Evolutionary conservation across 1,140 invertebrate genomes (phyloP), one percentile per base, ranked within the genome.

Genomic region (Eupristina koningsbergeri): DNA sequence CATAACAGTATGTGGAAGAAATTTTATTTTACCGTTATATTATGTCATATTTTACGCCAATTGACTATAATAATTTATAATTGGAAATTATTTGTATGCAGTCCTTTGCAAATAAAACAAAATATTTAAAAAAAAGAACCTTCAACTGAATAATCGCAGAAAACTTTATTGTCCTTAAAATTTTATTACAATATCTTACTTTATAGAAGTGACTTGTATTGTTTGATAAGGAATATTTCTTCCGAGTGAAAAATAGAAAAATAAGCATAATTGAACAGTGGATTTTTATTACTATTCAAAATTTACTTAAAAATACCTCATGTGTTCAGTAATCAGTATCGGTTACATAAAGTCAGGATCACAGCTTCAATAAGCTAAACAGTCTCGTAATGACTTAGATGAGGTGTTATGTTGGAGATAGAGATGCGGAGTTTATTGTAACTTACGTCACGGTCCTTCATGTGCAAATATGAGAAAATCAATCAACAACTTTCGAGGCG

Each of bases 81-180:
- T 58, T 34, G 3, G n/a, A 11, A 58, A n/a, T 58, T 34, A n/a
- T 61, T 53, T n/a, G 47, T 77, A 53, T 26, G 29, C 75, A 77
- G 53, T 77, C 50, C 61, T 77, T 77, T 77, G 75, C 39, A 77
- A 61, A 77, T 77, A 29, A 53, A 61, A 11, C 50, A 50, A n/a
- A 7, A 63, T 61, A 36, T 61, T 39, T 29, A 34, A 19, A n/a
- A 73, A 3, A 19, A 77, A n/a, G 61, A 77, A 61, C 50, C 41
- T 34, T 41, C 22, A 8, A 61, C 19, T 29, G 3, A 77, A 77
- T 61, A 8, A 77, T 39, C 13, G 17, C 41, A 9, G 39, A 74
- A 61, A 41, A 39, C n/a, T 77, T n/a, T 15, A 6, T 77, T 39
- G 34, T 61, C 47, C 17, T 15, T 47, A 13, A 77, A n/a, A 77